Evolutionary conservation across 2,113 vertebrate genomes (phyloP).

Genomic region (Mionectes macconnelli): DNA sequence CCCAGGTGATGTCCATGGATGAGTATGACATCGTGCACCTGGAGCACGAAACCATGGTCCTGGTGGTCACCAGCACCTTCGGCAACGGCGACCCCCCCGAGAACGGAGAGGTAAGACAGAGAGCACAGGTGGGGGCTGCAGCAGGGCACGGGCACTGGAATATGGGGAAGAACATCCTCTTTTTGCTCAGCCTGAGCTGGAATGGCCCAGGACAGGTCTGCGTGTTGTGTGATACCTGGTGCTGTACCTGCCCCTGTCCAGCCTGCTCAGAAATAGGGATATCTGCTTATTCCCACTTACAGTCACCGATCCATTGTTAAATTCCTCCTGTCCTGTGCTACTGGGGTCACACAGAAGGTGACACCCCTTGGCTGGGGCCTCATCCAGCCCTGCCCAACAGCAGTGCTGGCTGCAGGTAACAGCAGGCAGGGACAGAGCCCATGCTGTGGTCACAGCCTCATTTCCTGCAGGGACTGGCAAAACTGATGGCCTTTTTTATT

Average conservation of each 20-base stretch:
- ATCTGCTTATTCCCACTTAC: background rate
- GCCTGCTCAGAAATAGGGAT: background rate
- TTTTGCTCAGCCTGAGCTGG: background rate
- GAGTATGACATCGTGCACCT: constrained; percentile 94
- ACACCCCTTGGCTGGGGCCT: background rate
- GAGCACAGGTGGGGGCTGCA: accelerated
- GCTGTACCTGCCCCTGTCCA: background rate
- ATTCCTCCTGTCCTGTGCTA: background rate
- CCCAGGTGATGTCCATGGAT: constrained; percentile 93
- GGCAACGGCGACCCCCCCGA: constrained; percentile 96
- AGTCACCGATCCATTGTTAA: background rate
- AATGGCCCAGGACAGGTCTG: background rate
- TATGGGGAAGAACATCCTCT: accelerated
- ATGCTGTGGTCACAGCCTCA: background rate
- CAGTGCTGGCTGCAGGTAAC: background rate
- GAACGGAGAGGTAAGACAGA: constrained; percentile 87
- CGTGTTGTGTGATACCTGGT: background rate
- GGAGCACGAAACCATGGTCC: constrained; percentile 91
- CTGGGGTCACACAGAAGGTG: background rate
- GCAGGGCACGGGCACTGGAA: background rate
- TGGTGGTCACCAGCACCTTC: constrained; percentile 95
- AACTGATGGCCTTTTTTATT: background rate
- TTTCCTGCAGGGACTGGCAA: background rate
- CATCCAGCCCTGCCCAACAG: background rate
- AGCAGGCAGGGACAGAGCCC: background rate